Percentiles rank a stretch among this genome's conserved stretches.
Conservation (phyloP, 1,140 invertebrate genomes). For the Conus betulinus region DNA sequence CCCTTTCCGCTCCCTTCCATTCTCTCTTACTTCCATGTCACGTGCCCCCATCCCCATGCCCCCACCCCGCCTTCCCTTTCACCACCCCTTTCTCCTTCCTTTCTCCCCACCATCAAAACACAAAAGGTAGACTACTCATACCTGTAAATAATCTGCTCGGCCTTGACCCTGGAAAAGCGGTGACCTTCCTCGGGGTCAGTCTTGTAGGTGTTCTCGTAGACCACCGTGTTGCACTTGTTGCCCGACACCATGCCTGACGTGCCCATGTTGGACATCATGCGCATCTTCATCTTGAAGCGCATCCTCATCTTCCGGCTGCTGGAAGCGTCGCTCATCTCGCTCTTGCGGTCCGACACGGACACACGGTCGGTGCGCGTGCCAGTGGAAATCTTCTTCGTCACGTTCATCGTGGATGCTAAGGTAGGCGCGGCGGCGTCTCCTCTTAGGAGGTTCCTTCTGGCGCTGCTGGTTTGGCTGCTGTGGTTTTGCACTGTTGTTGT, state of each 20-base stretch:
- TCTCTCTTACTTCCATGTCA: too few relatives aligned
- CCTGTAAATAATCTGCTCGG: constrained; percentile 49
- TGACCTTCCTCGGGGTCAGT: constrained; percentile 45
- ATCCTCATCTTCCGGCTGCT: constrained; percentile 28
- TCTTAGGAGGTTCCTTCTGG: neutral
- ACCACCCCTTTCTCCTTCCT: neutral
- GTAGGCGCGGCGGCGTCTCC: neutral
- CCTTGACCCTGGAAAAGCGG: constrained; percentile 48
- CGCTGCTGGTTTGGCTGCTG: neutral
- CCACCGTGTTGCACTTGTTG: constrained; percentile 10
- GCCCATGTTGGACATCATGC: constrained; percentile 41
- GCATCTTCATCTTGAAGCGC: constrained; percentile 47
- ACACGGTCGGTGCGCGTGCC: neutral
- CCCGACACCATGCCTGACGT: constrained; percentile 2
- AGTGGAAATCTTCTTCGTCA: neutral
- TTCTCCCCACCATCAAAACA: too few relatives aligned
- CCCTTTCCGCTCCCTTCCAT: too few relatives aligned
- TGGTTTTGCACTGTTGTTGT: neutral
- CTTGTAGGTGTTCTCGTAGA: constrained; percentile 60
- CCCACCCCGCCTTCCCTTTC: too few relatives aligned
- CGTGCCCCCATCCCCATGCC: too few relatives aligned
- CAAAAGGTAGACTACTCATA: neutral
- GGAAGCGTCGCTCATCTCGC: constrained; percentile 40
- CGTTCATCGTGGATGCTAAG: neutral
- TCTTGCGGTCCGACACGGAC: constrained; percentile 35